Conservation (phyloP, 2,888 invertebrate species). For the Fragum whitleyi region DNA sequence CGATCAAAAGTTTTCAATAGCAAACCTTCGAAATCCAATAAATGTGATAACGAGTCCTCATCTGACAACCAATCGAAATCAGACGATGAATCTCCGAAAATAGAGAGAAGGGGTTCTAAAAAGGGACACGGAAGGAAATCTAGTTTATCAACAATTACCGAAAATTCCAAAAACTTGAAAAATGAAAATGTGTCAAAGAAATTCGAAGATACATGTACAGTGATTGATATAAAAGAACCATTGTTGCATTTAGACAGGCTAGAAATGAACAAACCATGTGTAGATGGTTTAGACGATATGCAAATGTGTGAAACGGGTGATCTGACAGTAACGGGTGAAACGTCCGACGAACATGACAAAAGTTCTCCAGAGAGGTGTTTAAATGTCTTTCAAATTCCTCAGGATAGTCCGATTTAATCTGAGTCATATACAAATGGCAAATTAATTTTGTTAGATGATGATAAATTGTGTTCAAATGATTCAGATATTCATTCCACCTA, state of each 20-base stretch:
- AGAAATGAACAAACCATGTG: not conserved
- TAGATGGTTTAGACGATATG: not conserved
- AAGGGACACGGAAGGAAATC: constrained; percentile 44
- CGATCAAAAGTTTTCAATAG: constrained; percentile 30
- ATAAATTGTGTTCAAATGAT: not conserved
- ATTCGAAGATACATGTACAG: not conserved
- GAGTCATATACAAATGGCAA: constrained; percentile 18
- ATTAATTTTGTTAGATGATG: not conserved
- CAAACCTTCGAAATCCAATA: constrained; percentile 32
- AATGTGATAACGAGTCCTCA: constrained; percentile 2
- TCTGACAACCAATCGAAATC: not conserved
- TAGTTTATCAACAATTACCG: constrained; percentile 31
- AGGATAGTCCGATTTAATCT: not conserved
- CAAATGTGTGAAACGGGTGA: constrained; percentile 25
- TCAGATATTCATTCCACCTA: not conserved
- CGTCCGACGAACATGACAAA: constrained; percentile 17
- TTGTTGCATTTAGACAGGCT: not conserved
- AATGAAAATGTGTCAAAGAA: not conserved
- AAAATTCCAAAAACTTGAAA: constrained; percentile 7
- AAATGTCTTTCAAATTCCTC: not conserved
- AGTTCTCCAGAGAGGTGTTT: constrained; percentile 14
- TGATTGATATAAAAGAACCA: constrained; percentile 16
- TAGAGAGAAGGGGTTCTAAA: constrained; percentile 54
- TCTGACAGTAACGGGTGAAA: constrained; percentile 19
- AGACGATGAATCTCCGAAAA: constrained; percentile 7